These are phyloP conservation scores for Hedya salicella DNA, from an alignment of 2,888 invertebrate genomes.

Conservation along the genomic window DNA sequence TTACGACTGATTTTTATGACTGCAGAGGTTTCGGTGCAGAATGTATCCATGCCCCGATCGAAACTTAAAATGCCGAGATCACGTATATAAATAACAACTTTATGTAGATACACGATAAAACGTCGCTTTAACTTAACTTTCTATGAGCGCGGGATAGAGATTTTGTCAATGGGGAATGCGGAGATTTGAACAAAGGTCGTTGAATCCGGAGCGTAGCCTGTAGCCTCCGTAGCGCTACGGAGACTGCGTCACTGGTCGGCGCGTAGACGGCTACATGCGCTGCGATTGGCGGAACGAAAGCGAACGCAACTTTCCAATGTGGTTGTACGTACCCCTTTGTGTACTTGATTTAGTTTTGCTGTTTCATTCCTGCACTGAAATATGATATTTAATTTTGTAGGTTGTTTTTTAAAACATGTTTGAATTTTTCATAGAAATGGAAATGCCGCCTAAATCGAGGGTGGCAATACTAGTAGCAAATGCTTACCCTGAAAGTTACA, in stretches of 20 bases:
- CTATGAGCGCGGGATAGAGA: slow-evolving; percentile 22
- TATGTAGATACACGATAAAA: no score
- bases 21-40: slow-evolving; percentile 55
- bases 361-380: neutral
- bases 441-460: neutral
- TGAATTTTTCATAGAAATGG: neutral
- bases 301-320: slow-evolving; percentile 48
- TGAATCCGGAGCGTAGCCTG: slow-evolving; percentile 62
- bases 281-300: slow-evolving; percentile 62
- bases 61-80: neutral
- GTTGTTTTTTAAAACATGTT: neutral
- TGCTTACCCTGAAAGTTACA: neutral
- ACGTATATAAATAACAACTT: no score
- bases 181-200: slow-evolving; percentile 66
- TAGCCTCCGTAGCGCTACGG: slow-evolving; percentile 68
- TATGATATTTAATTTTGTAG: neutral
- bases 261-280: slow-evolving; percentile 76
- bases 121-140: slow-evolving; percentile 15
- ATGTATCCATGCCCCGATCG: slow-evolving; percentile 55
- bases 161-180: slow-evolving; percentile 55
- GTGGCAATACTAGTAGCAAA: neutral
- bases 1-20: slow-evolving; percentile 53
- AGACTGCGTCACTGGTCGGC: slow-evolving; percentile 76
- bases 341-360: slow-evolving; percentile 4
- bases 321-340: slow-evolving; percentile 9